Percentiles rank a stretch among this genome's conserved stretches.
These are phyloP conservation scores for Tapirus terrestris DNA, from an alignment of 2,113 vertebrate species.

Conservation along the genomic window DNA sequence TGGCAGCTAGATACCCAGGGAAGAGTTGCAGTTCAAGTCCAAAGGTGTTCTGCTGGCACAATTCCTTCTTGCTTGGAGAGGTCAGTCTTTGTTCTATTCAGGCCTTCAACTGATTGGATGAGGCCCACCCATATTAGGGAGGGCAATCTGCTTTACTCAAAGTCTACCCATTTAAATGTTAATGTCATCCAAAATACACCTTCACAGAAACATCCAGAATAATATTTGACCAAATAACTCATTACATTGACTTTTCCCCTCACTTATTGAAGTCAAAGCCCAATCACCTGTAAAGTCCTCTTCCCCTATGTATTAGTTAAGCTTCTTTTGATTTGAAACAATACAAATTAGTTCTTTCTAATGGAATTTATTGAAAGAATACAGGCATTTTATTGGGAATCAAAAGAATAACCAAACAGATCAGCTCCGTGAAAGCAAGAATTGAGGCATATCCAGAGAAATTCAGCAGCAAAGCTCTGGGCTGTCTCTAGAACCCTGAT, in stretches of 20 bases:
- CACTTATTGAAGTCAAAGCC: neutral
- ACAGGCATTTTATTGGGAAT: neutral
- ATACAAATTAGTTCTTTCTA: neutral
- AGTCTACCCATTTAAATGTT: neutral
- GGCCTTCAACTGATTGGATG: neutral
- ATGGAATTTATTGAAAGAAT: neutral
- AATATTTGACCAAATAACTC: neutral
- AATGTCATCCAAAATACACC: neutral
- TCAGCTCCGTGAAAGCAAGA: neutral
- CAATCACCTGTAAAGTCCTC: neutral
- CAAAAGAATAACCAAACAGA: neutral
- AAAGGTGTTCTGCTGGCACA: neutral
- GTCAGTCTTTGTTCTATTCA: neutral
- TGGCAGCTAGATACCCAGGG: neutral
- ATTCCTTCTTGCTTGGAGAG: neutral
- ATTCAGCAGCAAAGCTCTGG: neutral
- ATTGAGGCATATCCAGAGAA: neutral
- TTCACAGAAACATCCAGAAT: neutral
- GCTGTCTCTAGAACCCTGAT: neutral
- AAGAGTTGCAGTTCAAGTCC: neutral
- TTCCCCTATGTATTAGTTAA: neutral
- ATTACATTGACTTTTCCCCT: neutral
- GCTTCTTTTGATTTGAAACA: neutral
- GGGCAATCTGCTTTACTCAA: neutral
- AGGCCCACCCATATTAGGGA: neutral